Percentiles rank a stretch among this genome's conserved stretches.
Conservation (phyloP, 2,888 invertebrate genomes). For the Marasmarcha lunaedactyla region DNA sequence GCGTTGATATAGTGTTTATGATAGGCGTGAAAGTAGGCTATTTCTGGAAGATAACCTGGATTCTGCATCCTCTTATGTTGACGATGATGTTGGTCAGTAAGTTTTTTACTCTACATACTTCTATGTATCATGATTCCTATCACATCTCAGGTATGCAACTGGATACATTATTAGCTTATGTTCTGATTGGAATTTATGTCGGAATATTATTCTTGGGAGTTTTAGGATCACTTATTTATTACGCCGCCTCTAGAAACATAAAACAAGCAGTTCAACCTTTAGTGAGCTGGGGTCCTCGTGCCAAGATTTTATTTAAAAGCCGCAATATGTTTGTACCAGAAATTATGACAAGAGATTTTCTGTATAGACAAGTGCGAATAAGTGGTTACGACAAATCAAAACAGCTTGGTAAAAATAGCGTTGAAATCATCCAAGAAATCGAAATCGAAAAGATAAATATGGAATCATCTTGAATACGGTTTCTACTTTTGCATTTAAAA, state of each 20-base stretch:
- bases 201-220: constrained; percentile 29
- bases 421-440: too few species aligned
- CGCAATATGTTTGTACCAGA: constrained; percentile 59
- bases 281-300: constrained; percentile 45
- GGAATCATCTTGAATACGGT: too few species aligned
- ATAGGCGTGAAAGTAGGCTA: constrained; percentile 49
- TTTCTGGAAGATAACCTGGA: constrained; percentile 45
- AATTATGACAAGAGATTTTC: constrained; percentile 62
- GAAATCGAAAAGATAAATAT: too few species aligned
- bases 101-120: constrained; percentile 18
- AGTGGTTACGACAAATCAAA: constrained; percentile 31
- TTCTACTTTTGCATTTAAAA: too few species aligned
- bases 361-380: constrained; percentile 55
- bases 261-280: constrained; percentile 18
- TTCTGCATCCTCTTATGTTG: constrained; percentile 37
- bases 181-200: constrained; percentile 28
- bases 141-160: constrained; percentile 20
- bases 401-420: not conserved
- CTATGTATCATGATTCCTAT: constrained; percentile 24
- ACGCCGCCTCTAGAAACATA: constrained; percentile 19
- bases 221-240: constrained; percentile 24
- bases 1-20: constrained; percentile 53
- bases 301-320: constrained; percentile 41
- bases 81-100: constrained; percentile 23
- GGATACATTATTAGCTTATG: constrained; percentile 16